phyloP scores from a whole-genome alignment of 2,113 vertebrate species.

The Tyto alba region DNA sequence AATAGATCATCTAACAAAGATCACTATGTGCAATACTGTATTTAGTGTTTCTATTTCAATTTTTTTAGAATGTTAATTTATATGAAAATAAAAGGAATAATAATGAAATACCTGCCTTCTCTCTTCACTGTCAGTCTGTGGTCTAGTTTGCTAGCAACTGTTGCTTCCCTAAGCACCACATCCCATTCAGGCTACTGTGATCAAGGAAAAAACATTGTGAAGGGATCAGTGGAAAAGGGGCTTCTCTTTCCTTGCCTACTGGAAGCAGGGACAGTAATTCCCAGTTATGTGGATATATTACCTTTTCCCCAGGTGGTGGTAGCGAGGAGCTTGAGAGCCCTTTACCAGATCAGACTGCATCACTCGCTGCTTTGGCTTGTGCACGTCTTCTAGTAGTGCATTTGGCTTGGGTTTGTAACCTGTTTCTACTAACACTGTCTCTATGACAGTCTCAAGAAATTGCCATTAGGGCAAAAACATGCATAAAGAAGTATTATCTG shows the following conservation, averaged over 20 bases:
- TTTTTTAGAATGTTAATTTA: conserved; percentile 85
- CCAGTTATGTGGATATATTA: background rate
- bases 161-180: background rate
- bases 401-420: background rate
- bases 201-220: background rate
- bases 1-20: conserved; percentile 77
- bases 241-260: background rate
- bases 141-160: background rate
- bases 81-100: conserved; percentile 89
- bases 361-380: background rate
- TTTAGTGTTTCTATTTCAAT: conserved; percentile 84
- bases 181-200: background rate
- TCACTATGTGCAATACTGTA: conserved; percentile 86
- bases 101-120: conserved; percentile 47
- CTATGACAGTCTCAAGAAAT: background rate
- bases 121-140: background rate
- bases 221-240: background rate
- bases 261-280: background rate
- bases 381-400: background rate
- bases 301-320: background rate
- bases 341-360: background rate
- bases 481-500: background rate
- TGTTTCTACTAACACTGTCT: background rate
- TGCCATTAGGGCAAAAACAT: background rate
- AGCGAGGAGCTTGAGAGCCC: background rate